These are phyloP conservation scores for Drosophila kurseongensis DNA, from an alignment of 1,140 invertebrate species.

Conservation along the genomic window DNA sequence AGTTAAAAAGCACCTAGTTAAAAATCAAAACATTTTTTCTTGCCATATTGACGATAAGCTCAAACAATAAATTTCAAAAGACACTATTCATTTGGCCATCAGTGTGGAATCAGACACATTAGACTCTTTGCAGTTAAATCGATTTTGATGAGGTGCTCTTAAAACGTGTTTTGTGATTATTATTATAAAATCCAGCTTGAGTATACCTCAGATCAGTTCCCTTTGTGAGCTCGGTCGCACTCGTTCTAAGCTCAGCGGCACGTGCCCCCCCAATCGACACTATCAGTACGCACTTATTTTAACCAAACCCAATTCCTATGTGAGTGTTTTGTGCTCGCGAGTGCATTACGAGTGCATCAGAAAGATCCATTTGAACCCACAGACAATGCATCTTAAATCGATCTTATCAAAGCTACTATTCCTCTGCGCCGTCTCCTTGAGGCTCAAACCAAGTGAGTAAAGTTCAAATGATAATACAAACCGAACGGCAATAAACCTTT, in stretches of 20 bases:
- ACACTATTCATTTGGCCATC: neutral
- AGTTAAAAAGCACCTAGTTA: no score
- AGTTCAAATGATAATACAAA: constrained; percentile 54
- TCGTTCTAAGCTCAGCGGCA: constrained; percentile 22
- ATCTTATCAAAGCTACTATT: constrained; percentile 14
- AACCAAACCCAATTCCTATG: constrained; percentile 2
- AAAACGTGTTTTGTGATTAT: constrained; percentile 33
- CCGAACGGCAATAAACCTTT: constrained; percentile 27
- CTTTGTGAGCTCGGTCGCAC: constrained; percentile 33
- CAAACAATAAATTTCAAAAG: neutral
- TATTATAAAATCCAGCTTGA: constrained; percentile 10
- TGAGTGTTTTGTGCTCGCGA: neutral
- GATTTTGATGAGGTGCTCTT: constrained; percentile 12
- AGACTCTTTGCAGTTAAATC: neutral
- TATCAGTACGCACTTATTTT: constrained; percentile 17
- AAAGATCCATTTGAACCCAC: neutral
- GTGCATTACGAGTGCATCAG: constrained; percentile 10
- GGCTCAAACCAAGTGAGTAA: constrained; percentile 61
- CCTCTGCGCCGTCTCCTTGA: constrained; percentile 23
- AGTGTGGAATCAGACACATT: neutral
- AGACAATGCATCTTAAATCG: constrained; percentile 24
- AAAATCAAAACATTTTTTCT: no score
- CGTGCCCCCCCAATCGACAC: neutral
- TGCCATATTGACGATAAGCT: no score
- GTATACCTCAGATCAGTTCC: constrained; percentile 33